Evolutionary conservation across 2,113 vertebrate genomes (phyloP), one percentile per base, ranked within the genome.

Genomic region (Paracanthobrama guichenoti): DNA sequence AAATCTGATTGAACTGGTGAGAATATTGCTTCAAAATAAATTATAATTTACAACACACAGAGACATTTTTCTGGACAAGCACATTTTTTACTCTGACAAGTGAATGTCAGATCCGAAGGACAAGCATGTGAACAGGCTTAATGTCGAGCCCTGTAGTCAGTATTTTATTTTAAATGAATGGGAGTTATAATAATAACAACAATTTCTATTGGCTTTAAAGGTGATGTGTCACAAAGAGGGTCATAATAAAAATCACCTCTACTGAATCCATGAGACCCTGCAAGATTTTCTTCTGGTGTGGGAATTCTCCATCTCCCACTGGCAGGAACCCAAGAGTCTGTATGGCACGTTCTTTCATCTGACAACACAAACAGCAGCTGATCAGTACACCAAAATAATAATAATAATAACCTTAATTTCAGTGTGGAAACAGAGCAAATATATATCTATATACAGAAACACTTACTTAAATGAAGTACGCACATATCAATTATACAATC

Each of bases 261-360:
- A 99, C 98, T 81, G 98, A 99, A 91, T 98, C 97, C 98, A 99
- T 99, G 83, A 99, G 96, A 82, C 98, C 98, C 90, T 98, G 96
- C 89, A 99, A 90, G 73, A 99, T 91, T 60, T 96, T 96, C 86
- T 97, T 98, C 93, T 98, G 98, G 82, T 99, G 95, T 55, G 97
- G 96, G 91, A 99, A 99, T 87, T 94, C 95, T 89, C 93, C 95
- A 90, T 99, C 98, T 87, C 98, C 98, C 84, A 99, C 97, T 39
- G 98, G 95, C n/a, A 99, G 95, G 90, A 97, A 96, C 14, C 98
- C 98, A 85, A 99, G 88, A 0, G 98, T 97, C 91, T 96, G 97
- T 88, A 99, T 95, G 46, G 96, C 96, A 86, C 96, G 90, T 86
- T 99, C 98, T 90, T 99, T 99, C 95, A 98, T 97, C 98, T 99